Evolutionary conservation across 2,113 vertebrate genomes (phyloP).

Genomic region (Actenoides hombroni): DNA sequence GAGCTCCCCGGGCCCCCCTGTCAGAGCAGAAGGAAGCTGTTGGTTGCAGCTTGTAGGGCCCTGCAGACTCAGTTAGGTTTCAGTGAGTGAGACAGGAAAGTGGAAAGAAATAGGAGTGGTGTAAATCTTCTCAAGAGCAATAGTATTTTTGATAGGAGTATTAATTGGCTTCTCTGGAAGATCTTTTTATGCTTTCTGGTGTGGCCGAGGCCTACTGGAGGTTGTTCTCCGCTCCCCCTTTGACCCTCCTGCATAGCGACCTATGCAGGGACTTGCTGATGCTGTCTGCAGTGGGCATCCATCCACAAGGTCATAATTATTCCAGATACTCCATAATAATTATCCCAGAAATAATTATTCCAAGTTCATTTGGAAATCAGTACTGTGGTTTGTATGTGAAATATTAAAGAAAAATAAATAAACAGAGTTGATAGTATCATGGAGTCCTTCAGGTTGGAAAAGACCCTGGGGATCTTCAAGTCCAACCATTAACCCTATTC

Average conservation of each 20-base stretch:
- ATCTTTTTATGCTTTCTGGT: rapidly evolving
- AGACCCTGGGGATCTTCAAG: no score
- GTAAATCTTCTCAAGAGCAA: background rate
- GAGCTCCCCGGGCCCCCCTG: no score
- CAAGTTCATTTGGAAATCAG: background rate
- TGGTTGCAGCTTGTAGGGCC: no score
- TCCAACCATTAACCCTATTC: no score
- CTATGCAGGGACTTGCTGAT: rapidly evolving
- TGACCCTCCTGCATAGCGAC: background rate
- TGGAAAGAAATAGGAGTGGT: background rate
- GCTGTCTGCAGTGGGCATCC: background rate
- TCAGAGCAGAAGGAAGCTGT: no score
- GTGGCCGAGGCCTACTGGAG: no score
- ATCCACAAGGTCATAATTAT: background rate
- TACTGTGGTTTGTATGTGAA: background rate
- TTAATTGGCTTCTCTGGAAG: background rate
- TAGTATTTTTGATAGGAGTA: background rate
- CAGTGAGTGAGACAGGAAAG: rapidly evolving
- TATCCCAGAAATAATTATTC: background rate
- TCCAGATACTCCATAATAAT: no score
- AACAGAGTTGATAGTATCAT: background rate
- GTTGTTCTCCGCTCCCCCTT: background rate
- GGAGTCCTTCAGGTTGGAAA: no score
- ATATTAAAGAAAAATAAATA: background rate
- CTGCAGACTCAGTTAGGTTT: background rate